Base-by-base conservation (phyloP, 2,888 invertebrate genomes). In the Orchesella flavescens region DNA sequence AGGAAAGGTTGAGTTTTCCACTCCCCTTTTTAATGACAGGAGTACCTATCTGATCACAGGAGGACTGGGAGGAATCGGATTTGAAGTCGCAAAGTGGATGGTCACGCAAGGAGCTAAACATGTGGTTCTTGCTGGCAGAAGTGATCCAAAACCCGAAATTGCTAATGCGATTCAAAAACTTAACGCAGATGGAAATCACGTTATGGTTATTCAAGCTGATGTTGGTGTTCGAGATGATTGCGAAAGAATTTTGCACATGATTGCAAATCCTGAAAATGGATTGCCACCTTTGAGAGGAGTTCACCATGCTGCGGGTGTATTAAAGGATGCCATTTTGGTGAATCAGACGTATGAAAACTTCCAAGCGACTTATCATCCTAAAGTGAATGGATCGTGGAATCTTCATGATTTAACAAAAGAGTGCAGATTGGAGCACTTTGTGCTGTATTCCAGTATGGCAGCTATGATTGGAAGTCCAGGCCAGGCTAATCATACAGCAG, bases 311-410 rank as follows among this genome's bases (percentile, higher is more conserved):
- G 86, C 86, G n/a, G 85, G 85, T 19, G 80, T 83, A 0, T 53
- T 86, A 4, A 59, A 73, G 13, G 86, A 86, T 24, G 83, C 77
- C 15, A 80, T 77, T 44, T 74, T 83, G n/a, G 57, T 57, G 1
- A 86, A 86, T 69, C 86, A 86, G 66, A 85, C 85, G 0, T 86
- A 85, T 85, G 85, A 86, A 34, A 85, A 84, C 12, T 86, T 79
- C 55, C 43, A 81, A 44, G 71, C 57, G 1, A 68, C 71, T 17
- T 84, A 76, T 57, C 24, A 77, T 44, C 77, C 85, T 2, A 86
- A 86, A 65, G 85, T 86, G 1, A 59, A 68, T 5, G 86, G 86
- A 7, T 81, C 84, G 4, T 86, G 86, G 86, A 84, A 86, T 76
- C 61, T 86, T 2, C 86, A 86, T 66, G 74, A 80, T 15, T 17